These are phyloP conservation scores for Habrosyne pyritoides DNA, from an alignment of 2,888 invertebrate species.

Conservation along the genomic window DNA sequence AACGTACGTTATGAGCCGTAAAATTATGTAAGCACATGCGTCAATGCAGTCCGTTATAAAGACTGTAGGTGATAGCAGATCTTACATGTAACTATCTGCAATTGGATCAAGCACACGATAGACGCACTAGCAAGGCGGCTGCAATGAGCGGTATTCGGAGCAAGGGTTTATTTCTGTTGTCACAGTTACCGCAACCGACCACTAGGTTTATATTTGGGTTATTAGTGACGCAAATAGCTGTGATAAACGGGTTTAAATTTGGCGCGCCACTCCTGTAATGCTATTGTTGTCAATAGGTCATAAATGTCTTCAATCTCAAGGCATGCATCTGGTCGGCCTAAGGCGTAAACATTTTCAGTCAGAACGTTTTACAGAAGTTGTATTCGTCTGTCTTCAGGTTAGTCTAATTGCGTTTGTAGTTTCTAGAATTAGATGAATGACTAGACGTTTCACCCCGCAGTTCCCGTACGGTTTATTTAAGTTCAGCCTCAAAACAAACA, in stretches of 20 bases:
- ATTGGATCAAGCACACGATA: slow-evolving; percentile 37
- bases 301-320: slow-evolving; percentile 30
- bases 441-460: slow-evolving; percentile 12
- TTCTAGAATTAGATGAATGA: slow-evolving; percentile 16
- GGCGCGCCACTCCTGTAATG: slow-evolving; percentile 55
- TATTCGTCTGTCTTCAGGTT: slow-evolving; percentile 15
- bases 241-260: slow-evolving; percentile 73
- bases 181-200: slow-evolving; percentile 65
- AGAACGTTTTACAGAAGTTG: neutral
- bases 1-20: slow-evolving; percentile 1
- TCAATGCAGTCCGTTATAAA: slow-evolving; percentile 19
- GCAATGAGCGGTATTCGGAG: slow-evolving; percentile 69
- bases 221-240: slow-evolving; percentile 78
- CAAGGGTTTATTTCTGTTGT: slow-evolving; percentile 78
- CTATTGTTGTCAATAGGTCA: slow-evolving; percentile 70
- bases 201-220: slow-evolving; percentile 71
- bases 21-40: slow-evolving; percentile 23
- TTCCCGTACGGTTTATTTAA: slow-evolving; percentile 11
- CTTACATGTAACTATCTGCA: neutral
- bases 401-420: slow-evolving; percentile 18
- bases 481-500: neutral
- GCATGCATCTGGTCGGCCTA: slow-evolving; percentile 5
- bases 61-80: slow-evolving; percentile 6
- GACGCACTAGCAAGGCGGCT: slow-evolving; percentile 41
- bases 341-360: neutral